phyloP scores from a whole-genome alignment of 2,797 vertebrate genomes.

The Acanthurus lineatus region DNA sequence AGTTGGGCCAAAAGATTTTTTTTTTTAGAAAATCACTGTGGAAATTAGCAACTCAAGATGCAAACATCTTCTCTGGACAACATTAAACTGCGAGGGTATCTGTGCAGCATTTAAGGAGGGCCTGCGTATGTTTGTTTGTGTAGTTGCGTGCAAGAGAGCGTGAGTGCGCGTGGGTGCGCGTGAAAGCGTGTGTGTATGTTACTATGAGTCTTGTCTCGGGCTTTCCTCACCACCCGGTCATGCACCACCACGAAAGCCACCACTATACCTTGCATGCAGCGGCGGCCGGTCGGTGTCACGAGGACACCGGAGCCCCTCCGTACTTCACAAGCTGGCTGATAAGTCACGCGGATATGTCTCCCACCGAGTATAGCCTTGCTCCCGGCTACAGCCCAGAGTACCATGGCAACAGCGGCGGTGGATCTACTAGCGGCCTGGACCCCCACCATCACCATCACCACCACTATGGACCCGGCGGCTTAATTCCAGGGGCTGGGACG shows the following conservation, averaged over 20 bases:
- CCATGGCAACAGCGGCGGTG: slow-evolving; percentile 68
- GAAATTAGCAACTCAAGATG: slow-evolving; percentile 34
- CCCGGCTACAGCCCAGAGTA: slow-evolving; percentile 81
- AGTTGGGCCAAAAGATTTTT: background rate
- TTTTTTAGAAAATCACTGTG: background rate
- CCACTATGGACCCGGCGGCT: slow-evolving; percentile 71
- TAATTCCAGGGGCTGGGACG: slow-evolving; percentile 56
- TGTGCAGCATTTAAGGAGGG: slow-evolving; percentile 33
- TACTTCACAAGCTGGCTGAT: slow-evolving; percentile 99
- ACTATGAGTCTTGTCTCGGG: slow-evolving; percentile 96
- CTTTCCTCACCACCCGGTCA: slow-evolving; percentile 96
- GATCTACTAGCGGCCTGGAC: slow-evolving; percentile 63
- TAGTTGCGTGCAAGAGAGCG: background rate
- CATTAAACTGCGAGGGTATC: slow-evolving; percentile 19
- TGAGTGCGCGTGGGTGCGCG: background rate
- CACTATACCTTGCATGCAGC: slow-evolving; percentile 91
- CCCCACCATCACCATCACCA: slow-evolving; percentile 73
- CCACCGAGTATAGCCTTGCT: slow-evolving; percentile 90
- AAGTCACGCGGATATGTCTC: slow-evolving; percentile 97
- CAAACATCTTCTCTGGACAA: slow-evolving; percentile 20
- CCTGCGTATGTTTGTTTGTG: background rate
- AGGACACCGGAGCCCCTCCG: slow-evolving; percentile 88
- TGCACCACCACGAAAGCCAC: slow-evolving; percentile 93
- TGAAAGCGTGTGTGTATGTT: slow-evolving; percentile 44
- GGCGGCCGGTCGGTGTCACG: slow-evolving; percentile 92